Conservation (phyloP, 2,888 invertebrate species). For the Mimachlamys varia region DNA sequence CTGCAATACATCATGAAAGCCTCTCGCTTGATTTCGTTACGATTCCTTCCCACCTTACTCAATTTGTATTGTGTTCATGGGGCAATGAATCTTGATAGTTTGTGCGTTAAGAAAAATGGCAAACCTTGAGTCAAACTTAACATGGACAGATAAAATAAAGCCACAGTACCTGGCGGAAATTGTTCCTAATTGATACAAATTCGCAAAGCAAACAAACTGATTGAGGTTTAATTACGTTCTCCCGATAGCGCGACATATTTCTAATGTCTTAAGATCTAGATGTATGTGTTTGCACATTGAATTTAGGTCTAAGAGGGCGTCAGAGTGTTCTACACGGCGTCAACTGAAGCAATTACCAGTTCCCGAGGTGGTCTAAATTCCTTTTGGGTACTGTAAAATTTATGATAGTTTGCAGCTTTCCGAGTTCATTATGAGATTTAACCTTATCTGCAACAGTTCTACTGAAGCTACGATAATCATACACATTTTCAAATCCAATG, state of each 20-base stretch:
- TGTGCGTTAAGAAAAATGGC: conserved; percentile 31
- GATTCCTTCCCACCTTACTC: conserved; percentile 1
- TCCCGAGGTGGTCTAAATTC: conserved; percentile 20
- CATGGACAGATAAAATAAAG: conserved; percentile 34
- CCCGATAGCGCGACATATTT: conserved; percentile 24
- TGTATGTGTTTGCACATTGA: conserved; percentile 36
- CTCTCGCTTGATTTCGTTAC: neutral
- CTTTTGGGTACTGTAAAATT: conserved; percentile 31
- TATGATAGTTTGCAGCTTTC: conserved; percentile 11
- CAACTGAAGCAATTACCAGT: conserved; percentile 26
- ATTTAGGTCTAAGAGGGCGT: conserved; percentile 36
- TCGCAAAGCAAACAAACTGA: conserved; percentile 20
- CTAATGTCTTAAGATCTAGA: conserved; percentile 30
- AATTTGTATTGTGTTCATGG: conserved; percentile 31
- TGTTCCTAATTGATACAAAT: conserved; percentile 18
- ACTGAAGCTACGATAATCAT: neutral
- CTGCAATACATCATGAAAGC: neutral
- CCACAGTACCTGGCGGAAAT: conserved; percentile 15
- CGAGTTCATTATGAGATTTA: conserved; percentile 12
- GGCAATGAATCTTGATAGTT: conserved; percentile 29
- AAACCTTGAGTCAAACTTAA: conserved; percentile 31
- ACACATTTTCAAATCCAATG: conserved; percentile 11
- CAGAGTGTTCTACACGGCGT: neutral
- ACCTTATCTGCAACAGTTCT: conserved; percentile 7
- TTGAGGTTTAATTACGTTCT: conserved; percentile 18